A percentile compares a stretch with the other conserved stretches of the same genome.
Conservation (phyloP, 2,797 vertebrate species). For the Centroberyx gerrardi region DNA sequence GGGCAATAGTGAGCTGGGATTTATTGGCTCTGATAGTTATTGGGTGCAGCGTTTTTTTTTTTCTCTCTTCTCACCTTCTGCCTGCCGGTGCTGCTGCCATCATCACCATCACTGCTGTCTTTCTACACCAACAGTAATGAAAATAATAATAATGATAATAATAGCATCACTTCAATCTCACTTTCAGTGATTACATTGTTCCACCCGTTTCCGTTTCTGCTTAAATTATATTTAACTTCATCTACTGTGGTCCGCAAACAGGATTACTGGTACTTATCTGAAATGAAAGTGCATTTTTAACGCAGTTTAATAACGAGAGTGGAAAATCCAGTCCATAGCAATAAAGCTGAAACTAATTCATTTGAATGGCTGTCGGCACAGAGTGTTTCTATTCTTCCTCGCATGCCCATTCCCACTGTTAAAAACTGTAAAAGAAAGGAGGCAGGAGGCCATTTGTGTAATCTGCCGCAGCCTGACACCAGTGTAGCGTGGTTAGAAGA, state of each 20-base stretch:
- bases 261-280: constrained; percentile 89
- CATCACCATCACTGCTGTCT: constrained; percentile 46
- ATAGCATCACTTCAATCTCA: constrained; percentile 88
- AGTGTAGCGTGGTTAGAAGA: constrained; percentile 62
- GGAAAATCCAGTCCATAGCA: constrained; percentile 87
- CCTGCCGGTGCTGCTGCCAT: constrained; percentile 48
- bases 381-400: constrained; percentile 76
- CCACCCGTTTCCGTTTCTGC: constrained; percentile 85
- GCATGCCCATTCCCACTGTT: constrained; percentile 63
- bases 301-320: constrained; percentile 87
- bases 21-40: constrained; percentile 78
- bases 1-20: constrained; percentile 67
- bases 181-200: constrained; percentile 89
- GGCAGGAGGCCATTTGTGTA: constrained; percentile 76
- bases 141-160: constrained; percentile 86
- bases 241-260: constrained; percentile 86
- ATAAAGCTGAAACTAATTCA: constrained; percentile 89
- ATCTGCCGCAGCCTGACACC: constrained; percentile 75
- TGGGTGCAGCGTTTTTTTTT: constrained; percentile 52
- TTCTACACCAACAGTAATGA: constrained; percentile 79
- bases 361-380: constrained; percentile 81
- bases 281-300: constrained; percentile 91
- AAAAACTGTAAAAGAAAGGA: constrained; percentile 75
- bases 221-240: constrained; percentile 90
- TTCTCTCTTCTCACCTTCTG: constrained; percentile 73